phyloP scores from a whole-genome alignment of 1,140 invertebrate species.

The Cepaea nemoralis region DNA sequence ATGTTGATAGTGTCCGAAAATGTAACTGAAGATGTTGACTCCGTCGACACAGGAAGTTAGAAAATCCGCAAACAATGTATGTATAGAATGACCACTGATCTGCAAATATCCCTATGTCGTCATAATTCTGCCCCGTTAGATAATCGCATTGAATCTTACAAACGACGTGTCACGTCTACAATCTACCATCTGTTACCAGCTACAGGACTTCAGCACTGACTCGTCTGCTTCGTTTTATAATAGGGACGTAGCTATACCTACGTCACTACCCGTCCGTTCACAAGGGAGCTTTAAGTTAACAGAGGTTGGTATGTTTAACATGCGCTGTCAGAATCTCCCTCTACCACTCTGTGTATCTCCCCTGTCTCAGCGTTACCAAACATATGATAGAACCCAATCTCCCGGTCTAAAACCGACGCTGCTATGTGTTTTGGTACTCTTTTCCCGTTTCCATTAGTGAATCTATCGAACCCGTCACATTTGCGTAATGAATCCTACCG shows the following conservation, averaged over 20 bases:
- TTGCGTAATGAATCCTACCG: not conserved
- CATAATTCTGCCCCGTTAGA: not conserved
- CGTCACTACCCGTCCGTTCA: not conserved
- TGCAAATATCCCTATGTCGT: not conserved
- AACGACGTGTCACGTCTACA: not conserved
- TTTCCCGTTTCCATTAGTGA: slow-evolving; percentile 13
- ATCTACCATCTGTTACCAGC: not conserved
- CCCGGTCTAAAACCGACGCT: not conserved
- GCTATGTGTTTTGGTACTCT: not conserved
- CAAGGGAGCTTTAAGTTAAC: not conserved
- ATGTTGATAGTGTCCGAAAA: not conserved
- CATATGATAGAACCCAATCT: not conserved
- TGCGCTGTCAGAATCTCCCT: not conserved
- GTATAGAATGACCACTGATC: not conserved
- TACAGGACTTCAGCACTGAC: not conserved
- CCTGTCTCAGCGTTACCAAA: not conserved
- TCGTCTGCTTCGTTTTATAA: not conserved
- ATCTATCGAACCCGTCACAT: not conserved
- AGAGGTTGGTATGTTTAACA: not conserved
- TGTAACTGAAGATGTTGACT: not conserved
- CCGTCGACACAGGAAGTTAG: too few relatives aligned
- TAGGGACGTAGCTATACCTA: not conserved
- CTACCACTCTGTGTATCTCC: not conserved
- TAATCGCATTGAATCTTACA: not conserved
- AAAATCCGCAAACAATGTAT: too few relatives aligned